phyloP scores from a whole-genome alignment of 2,797 vertebrate species.

The Bryconaethiops microstoma region DNA sequence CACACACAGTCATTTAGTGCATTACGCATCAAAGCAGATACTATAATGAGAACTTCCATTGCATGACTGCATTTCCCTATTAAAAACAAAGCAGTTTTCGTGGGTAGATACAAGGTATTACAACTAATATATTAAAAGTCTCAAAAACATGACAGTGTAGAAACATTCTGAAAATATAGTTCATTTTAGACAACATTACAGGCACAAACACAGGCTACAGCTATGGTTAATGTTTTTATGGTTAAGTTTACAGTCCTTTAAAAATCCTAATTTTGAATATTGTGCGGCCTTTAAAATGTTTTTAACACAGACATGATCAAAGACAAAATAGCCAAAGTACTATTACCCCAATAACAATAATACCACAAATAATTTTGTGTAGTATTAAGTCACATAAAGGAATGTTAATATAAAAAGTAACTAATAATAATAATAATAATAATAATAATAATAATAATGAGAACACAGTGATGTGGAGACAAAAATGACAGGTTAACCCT shows the following conservation, averaged over 20 bases:
- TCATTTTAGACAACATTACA: too few species aligned
- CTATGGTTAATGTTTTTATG: neutral
- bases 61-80: too few species aligned
- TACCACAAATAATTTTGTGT: neutral
- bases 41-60: too few species aligned
- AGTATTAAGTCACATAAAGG: conserved; percentile 32
- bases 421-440: neutral
- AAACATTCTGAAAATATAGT: neutral
- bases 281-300: conserved; percentile 12
- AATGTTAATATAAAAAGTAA: conserved; percentile 14
- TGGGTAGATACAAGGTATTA: neutral
- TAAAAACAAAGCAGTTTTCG: too few species aligned
- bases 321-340: too few species aligned
- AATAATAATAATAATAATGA: neutral
- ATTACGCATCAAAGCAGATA: too few species aligned
- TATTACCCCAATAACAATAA: neutral
- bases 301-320: too few species aligned
- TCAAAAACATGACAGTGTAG: neutral
- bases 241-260: too few species aligned
- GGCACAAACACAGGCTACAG: too few species aligned
- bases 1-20: too few species aligned
- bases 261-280: neutral
- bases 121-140: neutral
- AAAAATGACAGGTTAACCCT: conserved; percentile 62
- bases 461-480: conserved; percentile 33